phyloP scores from a whole-genome alignment of 2,888 invertebrate genomes.

The Agriopis marginaria region DNA sequence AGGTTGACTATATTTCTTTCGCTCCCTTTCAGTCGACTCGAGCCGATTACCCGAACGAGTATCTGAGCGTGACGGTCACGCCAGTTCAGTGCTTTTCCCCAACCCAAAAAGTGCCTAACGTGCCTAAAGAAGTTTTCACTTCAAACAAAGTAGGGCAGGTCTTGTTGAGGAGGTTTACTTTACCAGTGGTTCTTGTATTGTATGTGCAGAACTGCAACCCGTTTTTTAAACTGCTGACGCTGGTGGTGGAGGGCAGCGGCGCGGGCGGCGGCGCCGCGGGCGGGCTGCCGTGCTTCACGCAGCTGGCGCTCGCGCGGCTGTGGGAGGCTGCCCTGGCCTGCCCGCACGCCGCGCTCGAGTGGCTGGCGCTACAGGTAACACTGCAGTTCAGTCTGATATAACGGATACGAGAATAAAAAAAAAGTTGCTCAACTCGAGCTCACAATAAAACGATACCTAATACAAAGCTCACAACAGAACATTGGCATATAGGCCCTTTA shows the following conservation, averaged over 20 bases:
- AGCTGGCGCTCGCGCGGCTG: slow-evolving; percentile 93
- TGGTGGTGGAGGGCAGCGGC: slow-evolving; percentile 94
- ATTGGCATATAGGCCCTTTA: too few relatives aligned
- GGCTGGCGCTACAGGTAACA: slow-evolving; percentile 92
- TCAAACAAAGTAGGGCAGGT: too few relatives aligned
- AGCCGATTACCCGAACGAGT: too few relatives aligned
- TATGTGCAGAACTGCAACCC: slow-evolving; percentile 91
- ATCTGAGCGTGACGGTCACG: too few relatives aligned
- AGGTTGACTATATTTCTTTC: too few relatives aligned
- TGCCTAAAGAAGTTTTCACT: too few relatives aligned
- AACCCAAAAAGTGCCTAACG: too few relatives aligned
- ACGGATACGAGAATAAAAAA: not conserved
- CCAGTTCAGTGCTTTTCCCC: too few relatives aligned
- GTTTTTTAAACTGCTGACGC: slow-evolving; percentile 96
- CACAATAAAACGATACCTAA: not conserved
- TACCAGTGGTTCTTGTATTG: not conserved
- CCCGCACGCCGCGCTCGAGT: slow-evolving; percentile 96
- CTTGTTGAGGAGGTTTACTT: too few relatives aligned
- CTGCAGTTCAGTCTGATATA: too few relatives aligned
- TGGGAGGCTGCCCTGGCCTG: slow-evolving; percentile 97
- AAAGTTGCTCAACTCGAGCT: not conserved
- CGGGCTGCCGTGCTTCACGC: slow-evolving; percentile 96
- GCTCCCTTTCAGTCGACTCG: too few relatives aligned
- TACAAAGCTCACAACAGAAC: too few relatives aligned
- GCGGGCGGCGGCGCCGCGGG: slow-evolving; percentile 83